Evolutionary conservation across 2,113 vertebrate genomes (phyloP).

Genomic region (Anas platyrhynchos): DNA sequence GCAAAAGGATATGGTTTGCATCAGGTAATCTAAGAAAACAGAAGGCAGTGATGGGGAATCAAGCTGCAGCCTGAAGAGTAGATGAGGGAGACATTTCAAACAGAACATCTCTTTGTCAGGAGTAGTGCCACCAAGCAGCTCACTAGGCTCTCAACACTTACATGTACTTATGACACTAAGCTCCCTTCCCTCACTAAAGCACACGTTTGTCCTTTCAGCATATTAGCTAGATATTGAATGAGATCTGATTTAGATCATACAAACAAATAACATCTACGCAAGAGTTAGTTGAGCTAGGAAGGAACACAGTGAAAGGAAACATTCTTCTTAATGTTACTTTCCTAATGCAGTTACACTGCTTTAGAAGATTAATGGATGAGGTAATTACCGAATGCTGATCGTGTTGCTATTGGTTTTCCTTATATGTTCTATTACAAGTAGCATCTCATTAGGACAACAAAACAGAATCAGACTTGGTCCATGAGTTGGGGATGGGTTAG

Average conservation of each 20-base stretch:
- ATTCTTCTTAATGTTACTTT: not conserved
- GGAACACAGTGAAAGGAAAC: not conserved
- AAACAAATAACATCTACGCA: not conserved
- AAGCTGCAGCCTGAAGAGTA: not conserved
- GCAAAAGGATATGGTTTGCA: not conserved
- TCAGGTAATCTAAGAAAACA: not conserved
- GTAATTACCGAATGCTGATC: constrained; percentile 9
- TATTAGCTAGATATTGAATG: not conserved
- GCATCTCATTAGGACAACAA: not conserved
- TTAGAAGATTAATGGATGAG: not conserved
- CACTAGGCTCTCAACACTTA: not conserved
- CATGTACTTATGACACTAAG: not conserved
- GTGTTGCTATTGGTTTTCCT: not conserved
- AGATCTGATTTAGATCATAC: not conserved
- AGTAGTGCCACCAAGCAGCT: not conserved
- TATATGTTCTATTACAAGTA: not conserved
- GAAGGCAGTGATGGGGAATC: not conserved
- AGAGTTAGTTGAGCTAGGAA: not conserved
- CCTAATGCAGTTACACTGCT: not conserved
- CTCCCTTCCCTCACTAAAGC: not conserved
- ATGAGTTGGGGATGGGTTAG: not conserved
- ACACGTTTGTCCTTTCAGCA: not conserved
- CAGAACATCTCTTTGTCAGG: not conserved
- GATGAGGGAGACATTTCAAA: not conserved
- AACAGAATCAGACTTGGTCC: not conserved